Conservation (phyloP, 1,140 invertebrate species). For the Bathynomus jamesi region DNA sequence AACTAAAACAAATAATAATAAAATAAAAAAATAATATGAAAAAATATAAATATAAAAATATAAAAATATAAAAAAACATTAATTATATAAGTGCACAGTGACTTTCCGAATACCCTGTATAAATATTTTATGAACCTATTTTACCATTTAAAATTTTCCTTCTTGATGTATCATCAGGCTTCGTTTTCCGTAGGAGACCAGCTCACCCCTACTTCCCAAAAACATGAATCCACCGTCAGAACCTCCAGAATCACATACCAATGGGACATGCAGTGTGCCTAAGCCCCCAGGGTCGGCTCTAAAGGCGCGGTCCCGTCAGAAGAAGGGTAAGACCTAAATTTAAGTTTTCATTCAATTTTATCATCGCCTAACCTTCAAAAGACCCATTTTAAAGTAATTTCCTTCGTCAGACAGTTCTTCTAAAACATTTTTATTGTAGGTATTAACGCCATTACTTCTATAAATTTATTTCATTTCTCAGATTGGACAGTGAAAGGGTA, state of each 20-base stretch:
- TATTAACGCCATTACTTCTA: neutral
- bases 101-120: no score
- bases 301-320: slow-evolving; percentile 21
- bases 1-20: no score
- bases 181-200: neutral
- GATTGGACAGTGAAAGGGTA: no score
- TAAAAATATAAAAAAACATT: neutral
- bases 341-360: neutral
- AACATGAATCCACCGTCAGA: slow-evolving; percentile 30
- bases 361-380: neutral
- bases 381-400: no score
- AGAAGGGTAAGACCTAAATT: slow-evolving; percentile 16
- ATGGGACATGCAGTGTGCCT: slow-evolving; percentile 21
- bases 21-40: no score
- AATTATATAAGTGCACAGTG: no score
- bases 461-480: neutral
- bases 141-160: neutral
- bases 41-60: neutral
- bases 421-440: neutral
- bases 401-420: neutral
- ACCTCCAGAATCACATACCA: slow-evolving; percentile 24
- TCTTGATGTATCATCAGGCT: neutral
- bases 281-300: slow-evolving; percentile 15
- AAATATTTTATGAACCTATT: neutral
- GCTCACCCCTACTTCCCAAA: slow-evolving; percentile 1